Percentiles rank a stretch among this genome's conserved stretches.
phyloP scores from a whole-genome alignment of 1,140 invertebrate species.

The Diploscapter pachys region DNA sequence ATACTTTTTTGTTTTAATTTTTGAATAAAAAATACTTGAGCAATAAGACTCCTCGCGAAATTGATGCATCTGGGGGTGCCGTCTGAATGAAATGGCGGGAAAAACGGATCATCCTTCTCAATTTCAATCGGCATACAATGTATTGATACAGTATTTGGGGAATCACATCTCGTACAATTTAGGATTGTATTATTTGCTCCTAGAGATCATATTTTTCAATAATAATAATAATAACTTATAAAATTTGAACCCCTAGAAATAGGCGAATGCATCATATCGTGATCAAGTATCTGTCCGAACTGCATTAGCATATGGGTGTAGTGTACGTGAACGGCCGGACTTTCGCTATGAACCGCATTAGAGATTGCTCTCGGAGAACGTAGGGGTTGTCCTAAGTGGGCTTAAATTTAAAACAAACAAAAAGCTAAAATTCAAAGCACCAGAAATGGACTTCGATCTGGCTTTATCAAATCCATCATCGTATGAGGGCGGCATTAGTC shows the following conservation, averaged over 20 bases:
- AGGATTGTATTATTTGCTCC: slow-evolving; percentile 53
- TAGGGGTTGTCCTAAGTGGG: slow-evolving; percentile 31
- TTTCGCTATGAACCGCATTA: slow-evolving; percentile 77
- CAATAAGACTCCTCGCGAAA: slow-evolving; percentile 84
- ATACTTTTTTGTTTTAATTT: slow-evolving; percentile 41
- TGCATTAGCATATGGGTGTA: slow-evolving; percentile 58
- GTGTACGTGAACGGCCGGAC: slow-evolving; percentile 46
- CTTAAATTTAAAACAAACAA: background rate
- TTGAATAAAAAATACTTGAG: slow-evolving; percentile 69
- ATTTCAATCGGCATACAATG: slow-evolving; percentile 67
- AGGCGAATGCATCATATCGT: slow-evolving; percentile 85
- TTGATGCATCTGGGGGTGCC: slow-evolving; percentile 82
- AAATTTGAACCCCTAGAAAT: slow-evolving; percentile 71
- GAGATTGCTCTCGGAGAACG: slow-evolving; percentile 78
- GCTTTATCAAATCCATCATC: slow-evolving; percentile 70
- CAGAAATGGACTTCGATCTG: slow-evolving; percentile 16
- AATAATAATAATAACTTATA: background rate
- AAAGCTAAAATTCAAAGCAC: background rate
- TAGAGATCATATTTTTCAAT: slow-evolving; percentile 10
- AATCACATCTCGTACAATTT: slow-evolving; percentile 55
- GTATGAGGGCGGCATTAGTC: slow-evolving; percentile 79
- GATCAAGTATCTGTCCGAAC: slow-evolving; percentile 78
- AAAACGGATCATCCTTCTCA: slow-evolving; percentile 66
- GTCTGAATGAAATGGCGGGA: slow-evolving; percentile 67
- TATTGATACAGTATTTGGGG: slow-evolving; percentile 50